Base-by-base conservation (phyloP, 1,140 invertebrate genomes). In the Mactra quadrangularis region DNA sequence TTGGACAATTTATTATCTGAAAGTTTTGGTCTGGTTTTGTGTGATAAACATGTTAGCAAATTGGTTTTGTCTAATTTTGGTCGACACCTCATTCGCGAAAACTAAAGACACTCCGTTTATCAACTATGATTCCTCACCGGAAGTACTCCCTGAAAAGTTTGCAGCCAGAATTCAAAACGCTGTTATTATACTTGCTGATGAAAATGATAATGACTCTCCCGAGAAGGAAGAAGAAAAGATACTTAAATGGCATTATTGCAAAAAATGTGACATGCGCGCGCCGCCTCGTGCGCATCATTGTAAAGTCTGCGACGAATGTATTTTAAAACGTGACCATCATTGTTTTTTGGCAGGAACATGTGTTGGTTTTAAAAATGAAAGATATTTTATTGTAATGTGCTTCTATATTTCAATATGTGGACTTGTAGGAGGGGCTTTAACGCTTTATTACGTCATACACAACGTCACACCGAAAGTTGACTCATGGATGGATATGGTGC, bases 341-440 rank as follows among this genome's bases (percentile, higher is more conserved):
- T 99, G 98, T 90, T 95, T 96, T 52, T 99, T 99, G 92, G 96
- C 96, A 22, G 96, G 96, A n/a, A 96, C 95, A 88, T 99, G 98
- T 92, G 94, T 99, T 25, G 98, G 98, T 1, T 96, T 97, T 90
- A 94, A 95, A 66, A 99, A 99, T 93, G 96, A 97, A 88, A 94
- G 97, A 87, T 98, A 97, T 91, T 99, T 98, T 90, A 93, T 97
- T 1, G 95, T 96, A 87, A 96, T 98, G 89, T 92, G 97, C 13
- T 92, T 97, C 22, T 96, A 98, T 91, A 66, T 47, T 2, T 41
- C 71, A 41, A 25, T 88, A 31, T 70, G 60, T 9, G 70, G 82
- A 25, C 22, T 77, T 9, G 31, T 81, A 0, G 84, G 84, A 1
- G 84, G 74, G 29, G 83, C 60, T 60, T 52, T 88, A 1, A 86